Base-by-base conservation (phyloP, 2,113 vertebrate species). In the Otocyon megalotis region DNA sequence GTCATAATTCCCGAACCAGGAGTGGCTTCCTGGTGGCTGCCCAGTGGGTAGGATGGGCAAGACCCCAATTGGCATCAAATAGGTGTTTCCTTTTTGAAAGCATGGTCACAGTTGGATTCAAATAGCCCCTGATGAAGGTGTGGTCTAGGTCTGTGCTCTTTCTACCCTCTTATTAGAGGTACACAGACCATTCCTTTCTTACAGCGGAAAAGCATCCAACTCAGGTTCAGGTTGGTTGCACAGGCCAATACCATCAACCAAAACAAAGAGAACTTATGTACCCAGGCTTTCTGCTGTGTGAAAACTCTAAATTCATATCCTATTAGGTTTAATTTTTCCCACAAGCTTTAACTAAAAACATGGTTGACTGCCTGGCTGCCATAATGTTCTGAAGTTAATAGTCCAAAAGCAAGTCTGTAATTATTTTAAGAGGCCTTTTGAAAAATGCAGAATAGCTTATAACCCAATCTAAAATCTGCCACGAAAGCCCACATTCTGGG, bases 201-300 rank as follows among this genome's bases (percentile, higher is more conserved):
- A 77, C 10, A 60, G 13, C 53, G 30, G 58, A 63, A 71, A 50
- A 82, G 17, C 13, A 24, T 74, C 37, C 17, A 94, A 95, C 37
- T 82, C 97, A 93, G 67, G 74, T 17, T 88, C 97, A 97, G 72
- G 79, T 20, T 63, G 97, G 85, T 90, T 96, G 26, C 96, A 95
- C 92, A 58, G 91, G 90, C 65, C 84, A 88, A 32, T 15, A 63
- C 37, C 63, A 96, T 94, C 86, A 95, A 87, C n/a, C 67, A 80
- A 97, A 98, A 97, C n/a, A 6, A 30, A 97, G 89, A 92, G 94
- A 97, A 69, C 93, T n/a, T 37, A 62, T 54, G 37, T 76, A 90
- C 91, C 88, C 58, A 77, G 11, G 60, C 32, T 72, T 77, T 1
- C 0, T 71, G 35, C 74, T 74, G 11, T 80, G 97, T 65, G 67